Evolutionary conservation across 1,140 invertebrate species (phyloP).

Genomic region (Oedothorax gibbosus): DNA sequence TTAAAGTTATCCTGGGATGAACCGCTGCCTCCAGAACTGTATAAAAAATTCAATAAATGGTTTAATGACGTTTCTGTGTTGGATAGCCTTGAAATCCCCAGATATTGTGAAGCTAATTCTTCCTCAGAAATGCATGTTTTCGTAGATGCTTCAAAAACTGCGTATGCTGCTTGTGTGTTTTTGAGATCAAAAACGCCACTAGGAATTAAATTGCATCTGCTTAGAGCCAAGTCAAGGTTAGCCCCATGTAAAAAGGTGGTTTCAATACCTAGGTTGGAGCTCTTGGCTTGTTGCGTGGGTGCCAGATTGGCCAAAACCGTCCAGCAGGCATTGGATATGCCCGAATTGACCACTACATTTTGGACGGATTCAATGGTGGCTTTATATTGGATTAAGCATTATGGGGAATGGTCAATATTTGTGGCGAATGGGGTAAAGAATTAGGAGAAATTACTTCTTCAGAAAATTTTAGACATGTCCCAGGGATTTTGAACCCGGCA

Average conservation of each 20-base stretch:
- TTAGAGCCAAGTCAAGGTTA: conserved; percentile 12
- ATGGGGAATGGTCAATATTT: neutral
- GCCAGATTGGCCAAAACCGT: neutral
- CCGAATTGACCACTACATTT: neutral
- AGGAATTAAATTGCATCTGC: neutral
- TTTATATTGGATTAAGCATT: conserved; percentile 18
- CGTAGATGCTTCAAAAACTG: neutral
- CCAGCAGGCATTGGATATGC: neutral
- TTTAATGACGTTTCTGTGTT: neutral
- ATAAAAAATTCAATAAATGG: neutral
- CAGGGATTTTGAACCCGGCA: too few species aligned
- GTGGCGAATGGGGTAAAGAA: too few species aligned
- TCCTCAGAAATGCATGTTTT: neutral
- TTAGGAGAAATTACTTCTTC: too few species aligned
- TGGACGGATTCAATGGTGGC: neutral
- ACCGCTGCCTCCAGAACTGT: neutral
- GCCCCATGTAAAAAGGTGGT: neutral
- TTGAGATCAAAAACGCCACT: neutral
- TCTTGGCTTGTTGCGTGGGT: conserved; percentile 1
- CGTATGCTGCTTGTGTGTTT: conserved; percentile 17
- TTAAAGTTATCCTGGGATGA: neutral
- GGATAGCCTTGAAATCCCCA: neutral
- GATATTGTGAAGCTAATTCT: neutral
- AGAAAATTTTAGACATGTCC: too few species aligned
- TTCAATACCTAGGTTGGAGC: conserved; percentile 14